phyloP scores from a whole-genome alignment of 1,140 invertebrate genomes.

The Camponotus pennsylvanicus region DNA sequence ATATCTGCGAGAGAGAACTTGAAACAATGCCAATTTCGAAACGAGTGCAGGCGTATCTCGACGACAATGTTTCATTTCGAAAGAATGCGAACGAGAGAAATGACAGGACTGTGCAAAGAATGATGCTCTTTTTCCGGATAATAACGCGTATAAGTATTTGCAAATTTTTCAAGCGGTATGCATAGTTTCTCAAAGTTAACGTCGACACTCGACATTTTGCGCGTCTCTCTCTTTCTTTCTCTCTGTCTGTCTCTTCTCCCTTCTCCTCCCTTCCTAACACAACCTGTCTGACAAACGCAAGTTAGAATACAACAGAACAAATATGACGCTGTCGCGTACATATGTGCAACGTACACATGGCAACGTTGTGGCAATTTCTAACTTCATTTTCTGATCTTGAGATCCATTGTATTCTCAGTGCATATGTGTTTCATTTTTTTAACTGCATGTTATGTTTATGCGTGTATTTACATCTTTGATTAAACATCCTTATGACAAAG shows the following conservation, averaged over 20 bases:
- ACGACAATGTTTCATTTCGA: slow-evolving; percentile 45
- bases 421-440: slow-evolving; percentile 26
- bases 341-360: slow-evolving; percentile 40
- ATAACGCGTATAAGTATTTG: background rate
- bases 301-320: background rate
- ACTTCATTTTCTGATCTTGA: slow-evolving; percentile 70
- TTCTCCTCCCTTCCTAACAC: too few relatives aligned
- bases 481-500: background rate
- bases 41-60: slow-evolving; percentile 34
- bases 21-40: slow-evolving; percentile 55
- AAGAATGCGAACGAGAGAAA: background rate
- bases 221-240: background rate
- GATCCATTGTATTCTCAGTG: slow-evolving; percentile 33
- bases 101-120: background rate
- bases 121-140: background rate
- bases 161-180: background rate
- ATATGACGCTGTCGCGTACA: slow-evolving; percentile 16
- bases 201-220: too few relatives aligned
- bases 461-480: background rate
- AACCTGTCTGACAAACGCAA: background rate
- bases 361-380: slow-evolving; percentile 67
- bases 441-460: slow-evolving; percentile 24
- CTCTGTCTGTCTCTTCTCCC: too few relatives aligned
- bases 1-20: slow-evolving; percentile 37
- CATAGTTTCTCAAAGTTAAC: background rate